Conservation (phyloP, 2,888 invertebrate species). For the Microctonus aethiopoides region DNA sequence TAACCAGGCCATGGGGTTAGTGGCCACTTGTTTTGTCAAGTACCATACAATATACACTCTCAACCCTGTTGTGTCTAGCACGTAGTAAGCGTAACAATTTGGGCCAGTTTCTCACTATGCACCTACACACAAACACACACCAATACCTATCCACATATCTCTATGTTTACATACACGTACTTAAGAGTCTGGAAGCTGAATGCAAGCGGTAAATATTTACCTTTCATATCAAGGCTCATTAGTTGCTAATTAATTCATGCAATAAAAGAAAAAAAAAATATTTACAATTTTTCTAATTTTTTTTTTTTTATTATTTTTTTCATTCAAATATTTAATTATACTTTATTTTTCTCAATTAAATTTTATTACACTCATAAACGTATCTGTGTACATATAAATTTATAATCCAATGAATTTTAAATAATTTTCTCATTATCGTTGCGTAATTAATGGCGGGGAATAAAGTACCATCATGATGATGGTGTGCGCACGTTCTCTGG, state of each 20-base stretch:
- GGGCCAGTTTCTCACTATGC: neutral
- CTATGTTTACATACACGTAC: neutral
- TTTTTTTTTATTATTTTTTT: neutral
- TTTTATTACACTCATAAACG: neutral
- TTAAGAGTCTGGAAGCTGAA: neutral
- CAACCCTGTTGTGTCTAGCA: slow-evolving; percentile 17
- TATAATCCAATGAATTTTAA: neutral
- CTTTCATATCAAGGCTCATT: slow-evolving; percentile 6
- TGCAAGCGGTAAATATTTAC: slow-evolving; percentile 12
- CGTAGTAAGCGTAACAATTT: slow-evolving; percentile 13
- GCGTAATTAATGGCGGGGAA: neutral
- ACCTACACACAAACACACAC: too few species aligned
- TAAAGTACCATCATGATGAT: neutral
- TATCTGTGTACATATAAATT: neutral
- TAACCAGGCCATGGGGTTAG: slow-evolving; percentile 8
- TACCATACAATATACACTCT: slow-evolving; percentile 9
- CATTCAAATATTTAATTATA: neutral
- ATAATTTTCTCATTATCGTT: slow-evolving; percentile 6
- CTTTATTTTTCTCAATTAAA: neutral
- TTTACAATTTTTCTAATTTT: neutral
- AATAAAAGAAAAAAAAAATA: neutral
- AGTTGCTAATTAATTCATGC: neutral
- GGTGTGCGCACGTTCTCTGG: neutral
- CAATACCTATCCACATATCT: neutral
- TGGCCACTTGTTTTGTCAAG: slow-evolving; percentile 17